Percentiles rank a stretch among this genome's conserved stretches.
phyloP scores from a whole-genome alignment of 2,888 invertebrate species.

The Eilema depressum region DNA sequence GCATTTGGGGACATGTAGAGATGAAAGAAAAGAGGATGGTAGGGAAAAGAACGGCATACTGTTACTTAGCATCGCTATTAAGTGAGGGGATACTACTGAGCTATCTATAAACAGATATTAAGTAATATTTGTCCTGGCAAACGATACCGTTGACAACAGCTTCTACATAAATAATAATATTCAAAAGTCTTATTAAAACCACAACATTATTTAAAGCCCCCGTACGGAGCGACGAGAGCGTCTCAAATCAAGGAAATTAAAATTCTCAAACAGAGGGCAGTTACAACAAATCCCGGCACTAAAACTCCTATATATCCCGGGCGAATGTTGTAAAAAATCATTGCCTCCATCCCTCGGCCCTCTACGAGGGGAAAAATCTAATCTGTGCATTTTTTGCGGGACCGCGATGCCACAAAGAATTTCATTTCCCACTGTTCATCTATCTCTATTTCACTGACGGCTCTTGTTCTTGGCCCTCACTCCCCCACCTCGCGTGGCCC shows the following conservation, averaged over 20 bases:
- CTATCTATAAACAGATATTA: not conserved
- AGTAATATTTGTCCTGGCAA: not conserved
- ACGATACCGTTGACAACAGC: not conserved
- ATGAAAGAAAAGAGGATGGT: not conserved
- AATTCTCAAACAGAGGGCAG: conserved; percentile 84
- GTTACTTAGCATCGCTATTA: not conserved
- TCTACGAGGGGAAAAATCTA: conserved; percentile 86
- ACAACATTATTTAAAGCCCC: conserved; percentile 32
- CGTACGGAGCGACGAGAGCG: conserved; percentile 55
- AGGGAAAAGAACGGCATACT: not conserved
- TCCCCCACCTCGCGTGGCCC: conserved; percentile 56
- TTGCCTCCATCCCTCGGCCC: conserved; percentile 85
- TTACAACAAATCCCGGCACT: conserved; percentile 85
- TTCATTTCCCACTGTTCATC: conserved; percentile 88
- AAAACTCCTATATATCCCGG: conserved; percentile 85
- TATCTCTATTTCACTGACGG: conserved; percentile 88
- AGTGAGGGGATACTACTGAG: not conserved
- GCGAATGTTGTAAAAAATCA: conserved; percentile 86
- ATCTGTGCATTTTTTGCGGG: conserved; percentile 88
- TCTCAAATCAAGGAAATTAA: conserved; percentile 84
- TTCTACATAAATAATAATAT: conserved; percentile 8
- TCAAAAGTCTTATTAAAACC: conserved; percentile 25
- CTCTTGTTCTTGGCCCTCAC: conserved; percentile 83
- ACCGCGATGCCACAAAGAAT: conserved; percentile 88
- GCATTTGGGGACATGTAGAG: too few species aligned